Evolutionary conservation across 2,113 vertebrate species (phyloP).

Genomic region (Neolamprologus tretocephalus): DNA sequence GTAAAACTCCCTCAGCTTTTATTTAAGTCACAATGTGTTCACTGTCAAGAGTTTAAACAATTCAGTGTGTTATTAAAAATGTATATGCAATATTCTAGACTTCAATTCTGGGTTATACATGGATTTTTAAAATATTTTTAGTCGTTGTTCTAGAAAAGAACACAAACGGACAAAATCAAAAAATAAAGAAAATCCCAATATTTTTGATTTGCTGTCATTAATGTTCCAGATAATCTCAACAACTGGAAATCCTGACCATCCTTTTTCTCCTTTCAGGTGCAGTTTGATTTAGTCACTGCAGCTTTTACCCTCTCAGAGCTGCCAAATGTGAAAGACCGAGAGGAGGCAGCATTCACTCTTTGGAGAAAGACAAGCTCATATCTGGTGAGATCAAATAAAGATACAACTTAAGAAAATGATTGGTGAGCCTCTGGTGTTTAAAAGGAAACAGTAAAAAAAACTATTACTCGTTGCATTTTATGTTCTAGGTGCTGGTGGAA

Average conservation of each 20-base stretch:
- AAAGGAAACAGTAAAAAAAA: not conserved
- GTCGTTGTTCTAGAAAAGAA: not conserved
- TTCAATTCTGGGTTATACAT: not conserved
- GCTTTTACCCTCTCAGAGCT: conserved; percentile 84
- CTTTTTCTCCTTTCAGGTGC: conserved; percentile 68
- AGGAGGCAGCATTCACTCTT: conserved; percentile 65
- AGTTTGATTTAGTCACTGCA: conserved; percentile 78
- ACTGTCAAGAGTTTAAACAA: not conserved
- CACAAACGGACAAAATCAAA: not conserved
- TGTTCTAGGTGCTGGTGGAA: conserved; percentile 78
- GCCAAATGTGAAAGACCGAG: conserved; percentile 49
- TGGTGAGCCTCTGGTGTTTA: not conserved
- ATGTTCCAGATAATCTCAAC: not conserved
- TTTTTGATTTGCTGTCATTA: not conserved
- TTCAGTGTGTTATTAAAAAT: not conserved
- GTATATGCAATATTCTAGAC: not conserved
- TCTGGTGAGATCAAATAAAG: conserved; percentile 66
- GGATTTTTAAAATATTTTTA: fast-evolving
- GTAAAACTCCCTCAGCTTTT: conserved; percentile 36
- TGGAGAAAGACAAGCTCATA: conserved; percentile 84
- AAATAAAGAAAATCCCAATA: not conserved
- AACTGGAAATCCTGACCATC: not conserved
- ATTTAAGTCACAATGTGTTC: not conserved
- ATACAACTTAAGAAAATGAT: not conserved
- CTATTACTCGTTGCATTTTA: not conserved